Percentiles rank a stretch among this genome's conserved stretches.
phyloP scores from a whole-genome alignment of 2,888 invertebrate species.

The Latrodectus elegans region DNA sequence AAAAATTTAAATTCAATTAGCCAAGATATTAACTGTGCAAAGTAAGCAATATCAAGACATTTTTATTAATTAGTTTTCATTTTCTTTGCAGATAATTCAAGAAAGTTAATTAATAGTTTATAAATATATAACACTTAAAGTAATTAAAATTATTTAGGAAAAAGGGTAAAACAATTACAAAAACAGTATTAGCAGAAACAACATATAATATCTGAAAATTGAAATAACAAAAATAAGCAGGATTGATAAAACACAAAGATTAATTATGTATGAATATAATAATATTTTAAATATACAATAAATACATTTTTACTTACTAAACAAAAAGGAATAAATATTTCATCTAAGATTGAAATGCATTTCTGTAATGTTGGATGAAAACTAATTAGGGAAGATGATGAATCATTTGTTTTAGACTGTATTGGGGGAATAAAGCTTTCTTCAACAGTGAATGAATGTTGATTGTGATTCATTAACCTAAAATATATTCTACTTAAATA shows the following conservation, averaged over 20 bases:
- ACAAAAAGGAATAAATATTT: conserved; percentile 39
- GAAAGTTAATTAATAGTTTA: no score
- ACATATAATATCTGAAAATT: neutral
- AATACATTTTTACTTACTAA: conserved; percentile 34
- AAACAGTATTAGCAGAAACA: neutral
- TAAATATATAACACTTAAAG: no score
- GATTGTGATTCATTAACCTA: neutral
- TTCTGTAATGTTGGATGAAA: conserved; percentile 7
- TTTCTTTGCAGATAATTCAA: no score
- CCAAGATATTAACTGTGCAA: no score
- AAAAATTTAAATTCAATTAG: no score
- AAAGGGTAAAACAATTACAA: neutral
- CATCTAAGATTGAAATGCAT: conserved; percentile 34
- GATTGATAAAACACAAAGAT: neutral
- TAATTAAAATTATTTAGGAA: neutral
- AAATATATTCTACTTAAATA: neutral
- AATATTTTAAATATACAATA: neutral
- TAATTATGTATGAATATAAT: neutral
- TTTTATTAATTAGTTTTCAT: no score
- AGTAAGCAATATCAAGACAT: no score
- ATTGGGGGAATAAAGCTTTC: conserved; percentile 29
- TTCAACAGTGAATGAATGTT: conserved; percentile 3
- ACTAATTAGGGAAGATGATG: neutral
- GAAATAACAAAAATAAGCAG: neutral
- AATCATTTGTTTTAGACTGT: neutral